A percentile compares a stretch with the other conserved stretches of the same genome.
phyloP scores from a whole-genome alignment of 2,888 invertebrate genomes.

The Tuta absoluta region DNA sequence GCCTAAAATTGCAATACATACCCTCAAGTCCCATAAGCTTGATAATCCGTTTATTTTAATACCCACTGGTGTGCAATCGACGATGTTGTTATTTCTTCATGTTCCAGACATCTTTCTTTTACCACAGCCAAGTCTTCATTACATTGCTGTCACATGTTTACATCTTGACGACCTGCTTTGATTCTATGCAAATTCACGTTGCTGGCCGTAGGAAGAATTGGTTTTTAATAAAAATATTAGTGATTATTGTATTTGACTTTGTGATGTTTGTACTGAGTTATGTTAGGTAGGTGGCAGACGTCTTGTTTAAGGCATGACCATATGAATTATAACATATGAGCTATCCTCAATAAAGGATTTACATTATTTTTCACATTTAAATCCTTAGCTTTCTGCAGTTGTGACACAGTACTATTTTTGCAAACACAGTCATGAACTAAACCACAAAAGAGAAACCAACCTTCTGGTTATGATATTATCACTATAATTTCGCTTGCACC shows the following conservation, averaged over 20 bases:
- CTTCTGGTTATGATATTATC: slow-evolving; percentile 18
- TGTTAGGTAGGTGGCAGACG: no score
- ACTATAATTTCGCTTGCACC: slow-evolving; percentile 45
- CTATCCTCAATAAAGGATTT: no score
- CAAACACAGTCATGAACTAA: not conserved
- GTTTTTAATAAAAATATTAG: not conserved
- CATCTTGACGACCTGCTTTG: not conserved
- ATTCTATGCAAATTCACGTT: not conserved
- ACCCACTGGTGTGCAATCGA: not conserved
- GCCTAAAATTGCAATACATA: no score
- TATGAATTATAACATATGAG: no score
- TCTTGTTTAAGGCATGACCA: no score
- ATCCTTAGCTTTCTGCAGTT: no score
- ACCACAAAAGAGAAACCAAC: slow-evolving; percentile 1
- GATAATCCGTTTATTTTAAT: not conserved
- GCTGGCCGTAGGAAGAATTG: not conserved
- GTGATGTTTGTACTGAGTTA: no score
- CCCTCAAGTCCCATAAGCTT: not conserved
- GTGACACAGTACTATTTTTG: no score
- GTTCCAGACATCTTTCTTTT: not conserved
- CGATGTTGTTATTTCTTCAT: not conserved
- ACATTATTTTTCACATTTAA: no score
- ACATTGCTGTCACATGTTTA: not conserved
- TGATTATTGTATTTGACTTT: no score
- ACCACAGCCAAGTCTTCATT: not conserved